Evolutionary conservation across 2,113 vertebrate genomes (phyloP), one percentile per base, ranked within the genome.

Genomic region (Rhea pennata): DNA sequence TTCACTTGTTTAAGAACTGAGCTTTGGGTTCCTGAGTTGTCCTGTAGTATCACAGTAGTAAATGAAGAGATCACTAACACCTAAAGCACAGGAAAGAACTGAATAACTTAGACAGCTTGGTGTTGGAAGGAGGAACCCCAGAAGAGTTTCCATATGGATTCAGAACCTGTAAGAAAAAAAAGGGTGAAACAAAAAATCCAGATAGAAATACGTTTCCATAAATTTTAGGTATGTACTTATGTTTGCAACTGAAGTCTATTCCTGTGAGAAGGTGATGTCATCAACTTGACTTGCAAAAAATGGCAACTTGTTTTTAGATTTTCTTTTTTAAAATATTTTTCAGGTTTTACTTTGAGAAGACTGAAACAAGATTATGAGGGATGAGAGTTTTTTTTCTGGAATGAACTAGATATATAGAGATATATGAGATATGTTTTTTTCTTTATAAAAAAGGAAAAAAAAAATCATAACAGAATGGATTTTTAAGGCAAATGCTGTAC

Each of bases 361-460:
- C 8, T 44, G 29, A 48, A 40, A 20, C 51, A 59, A 64, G 14
- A 66, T 66, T n/a, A n/a, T 3, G 46, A 84, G 50, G 10, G 36
- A 29, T 2, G 6, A 84, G 7, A 53, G 5, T 5, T 6, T 82
- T 73, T 29, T 31, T 1, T 15, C 50, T 51, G 5, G 1, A 2
- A 53, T 70, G 71, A 69, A 56, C 15, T 56, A 26, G 21, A 59
- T 20, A 59, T 26, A 33, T 19, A 26, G 73, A 39, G 12, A 50
- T 51, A n/a, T 36, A n/a, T 71, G 46, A 71, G 20, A 48, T 70
- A 48, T 36, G 26, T 6, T 56, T 61, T 90, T 83, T 59, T 84
- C 7, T 73, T 36, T 46, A 27, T 46, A 4, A 24, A 6, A 10
- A 3, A 10, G 9, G 7, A 13, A 40, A 56, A 39, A 20, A 0